Conservation (phyloP, 2,797 vertebrate species). For the Micropoecilia bifurca region DNA sequence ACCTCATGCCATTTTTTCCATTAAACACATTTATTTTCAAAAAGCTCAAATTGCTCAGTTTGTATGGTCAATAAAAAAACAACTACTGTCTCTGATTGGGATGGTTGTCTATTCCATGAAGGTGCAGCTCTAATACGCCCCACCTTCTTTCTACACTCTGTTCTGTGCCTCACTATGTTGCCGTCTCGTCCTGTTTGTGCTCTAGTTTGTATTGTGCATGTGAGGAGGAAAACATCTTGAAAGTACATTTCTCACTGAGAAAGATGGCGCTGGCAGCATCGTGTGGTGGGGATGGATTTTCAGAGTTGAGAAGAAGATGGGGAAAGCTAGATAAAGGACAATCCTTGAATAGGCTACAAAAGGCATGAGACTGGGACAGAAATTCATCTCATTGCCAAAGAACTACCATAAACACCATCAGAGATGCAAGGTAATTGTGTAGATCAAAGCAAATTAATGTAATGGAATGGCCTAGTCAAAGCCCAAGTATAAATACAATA, state of each 20-base stretch:
- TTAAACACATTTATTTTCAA: too few species aligned
- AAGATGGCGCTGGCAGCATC: neutral
- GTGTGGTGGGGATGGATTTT: neutral
- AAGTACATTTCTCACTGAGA: neutral
- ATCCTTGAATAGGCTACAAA: neutral
- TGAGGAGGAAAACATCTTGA: neutral
- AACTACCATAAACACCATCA: neutral
- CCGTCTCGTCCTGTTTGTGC: too few species aligned
- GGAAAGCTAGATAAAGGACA: neutral
- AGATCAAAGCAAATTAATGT: neutral
- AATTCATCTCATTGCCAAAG: neutral
- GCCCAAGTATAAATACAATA: neutral
- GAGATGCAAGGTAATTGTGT: neutral
- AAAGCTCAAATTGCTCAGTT: too few species aligned
- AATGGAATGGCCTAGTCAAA: neutral
- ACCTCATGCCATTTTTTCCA: too few species aligned
- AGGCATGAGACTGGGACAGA: neutral
- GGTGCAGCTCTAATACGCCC: too few species aligned
- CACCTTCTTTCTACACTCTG: too few species aligned
- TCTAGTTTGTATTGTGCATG: too few species aligned
- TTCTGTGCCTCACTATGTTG: too few species aligned
- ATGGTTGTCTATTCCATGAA: too few species aligned
- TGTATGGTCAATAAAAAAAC: too few species aligned
- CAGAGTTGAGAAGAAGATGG: neutral
- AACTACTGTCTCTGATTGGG: too few species aligned